Evolutionary conservation across 2,113 vertebrate genomes (phyloP).

Genomic region (Oophaga pumilio): DNA sequence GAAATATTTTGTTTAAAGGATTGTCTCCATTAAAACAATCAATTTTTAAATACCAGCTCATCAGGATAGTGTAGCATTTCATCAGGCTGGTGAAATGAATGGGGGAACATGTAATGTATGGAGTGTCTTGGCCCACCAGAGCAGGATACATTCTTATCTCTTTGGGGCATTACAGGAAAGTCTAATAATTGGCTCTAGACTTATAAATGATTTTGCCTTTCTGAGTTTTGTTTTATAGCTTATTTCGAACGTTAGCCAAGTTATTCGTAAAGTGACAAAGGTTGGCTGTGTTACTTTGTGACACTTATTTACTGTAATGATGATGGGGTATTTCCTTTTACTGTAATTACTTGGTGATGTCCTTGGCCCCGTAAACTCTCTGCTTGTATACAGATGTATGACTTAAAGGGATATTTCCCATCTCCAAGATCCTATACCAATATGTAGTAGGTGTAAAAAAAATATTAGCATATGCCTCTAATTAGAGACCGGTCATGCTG

Average conservation of each 20-base stretch:
- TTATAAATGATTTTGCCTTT: neutral
- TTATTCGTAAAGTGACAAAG: neutral
- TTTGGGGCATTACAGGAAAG: neutral
- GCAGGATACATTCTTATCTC: neutral
- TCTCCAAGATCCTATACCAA: too few relatives aligned
- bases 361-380: neutral
- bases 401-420: too few relatives aligned
- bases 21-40: too few relatives aligned
- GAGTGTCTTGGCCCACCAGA: too few relatives aligned
- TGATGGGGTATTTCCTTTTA: conserved; percentile 30
- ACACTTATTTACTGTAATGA: conserved; percentile 33
- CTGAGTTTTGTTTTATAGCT: neutral
- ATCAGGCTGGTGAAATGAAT: too few relatives aligned
- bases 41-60: too few relatives aligned
- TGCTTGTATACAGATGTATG: neutral
- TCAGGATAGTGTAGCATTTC: too few relatives aligned
- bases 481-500: too few relatives aligned
- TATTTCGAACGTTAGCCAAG: neutral
- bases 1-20: too few relatives aligned
- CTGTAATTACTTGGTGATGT: conserved; percentile 21
- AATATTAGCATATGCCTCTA: too few relatives aligned
- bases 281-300: neutral
- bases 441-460: too few relatives aligned
- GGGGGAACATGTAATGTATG: too few relatives aligned
- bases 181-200: neutral